phyloP scores from a whole-genome alignment of 1,140 invertebrate species.

The Bombus consobrinus region DNA sequence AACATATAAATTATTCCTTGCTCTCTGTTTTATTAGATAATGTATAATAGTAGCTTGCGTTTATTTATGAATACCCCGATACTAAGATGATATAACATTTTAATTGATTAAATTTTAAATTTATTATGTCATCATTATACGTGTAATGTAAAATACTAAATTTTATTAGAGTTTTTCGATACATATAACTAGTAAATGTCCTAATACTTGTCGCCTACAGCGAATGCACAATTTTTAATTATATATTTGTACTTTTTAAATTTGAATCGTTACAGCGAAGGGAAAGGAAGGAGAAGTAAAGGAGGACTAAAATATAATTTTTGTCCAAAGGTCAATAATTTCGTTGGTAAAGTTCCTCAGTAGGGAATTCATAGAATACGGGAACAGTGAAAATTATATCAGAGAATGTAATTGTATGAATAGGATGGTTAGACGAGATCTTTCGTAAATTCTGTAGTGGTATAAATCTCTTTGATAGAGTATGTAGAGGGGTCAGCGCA shows the following conservation, averaged over 20 bases:
- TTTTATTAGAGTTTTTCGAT: too few relatives aligned
- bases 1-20: too few relatives aligned
- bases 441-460: not conserved
- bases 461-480: not conserved
- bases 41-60: too few relatives aligned
- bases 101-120: too few relatives aligned
- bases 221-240: not conserved
- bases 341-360: not conserved
- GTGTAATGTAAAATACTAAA: too few relatives aligned
- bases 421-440: not conserved
- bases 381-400: not conserved
- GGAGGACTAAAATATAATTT: not conserved
- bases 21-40: too few relatives aligned
- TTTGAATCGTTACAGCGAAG: not conserved
- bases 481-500: too few relatives aligned
- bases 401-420: not conserved
- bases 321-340: not conserved
- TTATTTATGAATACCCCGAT: too few relatives aligned
- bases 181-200: too few relatives aligned
- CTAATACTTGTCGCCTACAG: too few relatives aligned
- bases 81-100: too few relatives aligned
- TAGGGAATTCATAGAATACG: not conserved
- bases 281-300: not conserved
- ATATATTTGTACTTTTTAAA: not conserved
- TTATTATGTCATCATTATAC: too few relatives aligned